These are phyloP conservation scores for Centropus unirufus DNA, from an alignment of 2,113 vertebrate genomes.

Conservation along the genomic window DNA sequence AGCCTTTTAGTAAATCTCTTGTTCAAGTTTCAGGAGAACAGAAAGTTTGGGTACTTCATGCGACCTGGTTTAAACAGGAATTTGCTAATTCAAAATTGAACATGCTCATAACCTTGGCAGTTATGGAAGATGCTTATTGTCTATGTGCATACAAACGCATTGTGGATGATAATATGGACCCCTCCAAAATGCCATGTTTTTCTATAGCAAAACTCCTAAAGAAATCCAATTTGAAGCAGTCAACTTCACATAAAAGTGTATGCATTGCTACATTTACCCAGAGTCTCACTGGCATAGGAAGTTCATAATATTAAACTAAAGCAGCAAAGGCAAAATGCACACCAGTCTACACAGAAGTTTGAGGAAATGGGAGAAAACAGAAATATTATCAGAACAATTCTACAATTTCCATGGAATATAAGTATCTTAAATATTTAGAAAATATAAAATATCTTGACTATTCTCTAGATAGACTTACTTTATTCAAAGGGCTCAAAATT, in stretches of 20 bases:
- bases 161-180: rapidly evolving
- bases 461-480: background rate
- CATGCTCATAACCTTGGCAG: background rate
- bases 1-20: background rate
- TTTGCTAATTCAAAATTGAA: background rate
- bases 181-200: background rate
- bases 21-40: background rate
- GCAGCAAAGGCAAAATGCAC: background rate
- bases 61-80: background rate
- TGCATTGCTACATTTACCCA: background rate
- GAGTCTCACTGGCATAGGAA: background rate
- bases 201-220: background rate
- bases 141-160: background rate
- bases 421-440: background rate
- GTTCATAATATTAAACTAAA: background rate
- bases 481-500: background rate
- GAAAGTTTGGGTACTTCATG: background rate
- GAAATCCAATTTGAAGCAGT: background rate
- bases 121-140: background rate
- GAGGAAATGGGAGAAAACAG: background rate
- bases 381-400: background rate
- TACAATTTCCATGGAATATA: background rate
- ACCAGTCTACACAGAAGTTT: background rate
- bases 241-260: background rate
- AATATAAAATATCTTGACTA: background rate